Conservation (phyloP, 2,797 vertebrate species). For the Rhinatrema bivittatum region DNA sequence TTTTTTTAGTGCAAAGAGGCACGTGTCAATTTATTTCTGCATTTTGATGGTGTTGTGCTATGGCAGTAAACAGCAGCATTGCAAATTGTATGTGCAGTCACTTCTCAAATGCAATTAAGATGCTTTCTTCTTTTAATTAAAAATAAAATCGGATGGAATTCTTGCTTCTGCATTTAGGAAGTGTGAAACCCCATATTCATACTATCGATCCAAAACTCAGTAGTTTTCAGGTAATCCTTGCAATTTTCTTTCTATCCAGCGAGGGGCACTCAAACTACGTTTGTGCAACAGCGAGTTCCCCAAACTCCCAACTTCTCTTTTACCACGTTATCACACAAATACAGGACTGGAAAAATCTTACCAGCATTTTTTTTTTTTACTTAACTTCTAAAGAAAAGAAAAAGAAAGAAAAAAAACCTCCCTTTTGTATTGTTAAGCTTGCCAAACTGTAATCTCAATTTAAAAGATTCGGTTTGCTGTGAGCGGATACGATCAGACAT, state of each 20-base stretch:
- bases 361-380: not conserved
- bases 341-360: conserved; percentile 26
- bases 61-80: conserved; percentile 76
- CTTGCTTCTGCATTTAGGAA: conserved; percentile 46
- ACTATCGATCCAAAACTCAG: conserved; percentile 46
- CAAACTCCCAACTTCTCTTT: conserved; percentile 52
- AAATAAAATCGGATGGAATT: conserved; percentile 50
- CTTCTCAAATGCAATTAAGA: conserved; percentile 56
- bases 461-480: too few relatives aligned
- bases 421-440: conserved; percentile 37
- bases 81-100: conserved; percentile 63
- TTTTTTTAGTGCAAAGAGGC: conserved; percentile 45
- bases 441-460: too few relatives aligned
- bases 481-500: too few relatives aligned
- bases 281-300: conserved; percentile 81
- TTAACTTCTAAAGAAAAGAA: too few relatives aligned
- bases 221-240: conserved; percentile 72
- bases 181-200: conserved; percentile 40
- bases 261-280: conserved; percentile 65
- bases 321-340: conserved; percentile 1
- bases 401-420: conserved; percentile 37
- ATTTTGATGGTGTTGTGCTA: conserved; percentile 53
- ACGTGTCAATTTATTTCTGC: too few relatives aligned
- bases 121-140: conserved; percentile 46
- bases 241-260: conserved; percentile 63